Evolutionary conservation across 1,140 invertebrate species (phyloP), one percentile per base, ranked within the genome.

Genomic region (Latrodectus geometricus): DNA sequence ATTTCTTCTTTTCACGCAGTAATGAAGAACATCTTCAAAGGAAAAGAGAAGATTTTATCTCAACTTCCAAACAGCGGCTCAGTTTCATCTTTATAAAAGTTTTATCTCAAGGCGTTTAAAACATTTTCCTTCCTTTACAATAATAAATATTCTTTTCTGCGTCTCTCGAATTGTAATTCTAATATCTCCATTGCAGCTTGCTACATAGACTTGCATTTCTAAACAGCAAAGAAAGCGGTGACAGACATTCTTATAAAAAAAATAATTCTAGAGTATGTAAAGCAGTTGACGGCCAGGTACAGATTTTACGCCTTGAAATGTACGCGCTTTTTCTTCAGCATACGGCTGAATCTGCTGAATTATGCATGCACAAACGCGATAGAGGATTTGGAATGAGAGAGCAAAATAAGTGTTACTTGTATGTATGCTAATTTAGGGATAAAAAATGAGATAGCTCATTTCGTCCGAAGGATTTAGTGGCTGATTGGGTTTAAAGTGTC

Each of bases 361-460:
- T 70, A 81, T 81, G 79, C 79, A 81, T 81, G 79, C 79, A 72
- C 68, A 72, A 72, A 76, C 76, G 77, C 20, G 66, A 81, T 78
- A 56, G 76, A 54, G 70, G 69, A 54, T 81, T 65, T 54, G 48
- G 49, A 49, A 72, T 70, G 49, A 72, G 50, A 81, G 68, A 72
- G 66, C 79, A 23, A 66, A 81, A 81, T 81, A 81, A 81, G 79
- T 81, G 79, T 81, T 81, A 81, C 79, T 81, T 81, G 79, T 81
- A 81, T 81, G 79, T 81, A 81, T 81, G 79, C 79, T 81, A 81
- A 81, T 81, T 81, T 81, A 70, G 68, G 79, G 79, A 81, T 81
- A 70, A 81, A 61, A 72, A 81, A 81, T 50, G 79, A 72, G 79
- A 72, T 81, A 54, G 79, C 79, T 81, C 79, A 81, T 81, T 81